A percentile compares a stretch with the other conserved stretches of the same genome.
phyloP scores from a whole-genome alignment of 2,113 vertebrate species.

The Noctilio leporinus region DNA sequence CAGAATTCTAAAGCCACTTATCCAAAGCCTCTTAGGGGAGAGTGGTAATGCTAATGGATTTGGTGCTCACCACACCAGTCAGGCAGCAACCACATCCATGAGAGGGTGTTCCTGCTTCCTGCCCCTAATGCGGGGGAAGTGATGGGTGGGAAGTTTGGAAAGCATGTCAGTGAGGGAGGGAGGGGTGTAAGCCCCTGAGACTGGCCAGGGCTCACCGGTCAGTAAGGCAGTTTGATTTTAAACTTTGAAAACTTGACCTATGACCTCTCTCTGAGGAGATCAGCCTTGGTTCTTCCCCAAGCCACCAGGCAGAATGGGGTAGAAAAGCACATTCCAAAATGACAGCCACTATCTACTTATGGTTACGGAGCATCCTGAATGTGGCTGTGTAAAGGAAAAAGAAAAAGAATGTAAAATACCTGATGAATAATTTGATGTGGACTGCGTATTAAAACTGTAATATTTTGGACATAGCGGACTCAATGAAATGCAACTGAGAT shows the following conservation, averaged over 20 bases:
- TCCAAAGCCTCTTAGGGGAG: slow-evolving; percentile 63
- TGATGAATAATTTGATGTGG: neutral
- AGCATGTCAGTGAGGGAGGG: neutral
- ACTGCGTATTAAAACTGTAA: neutral
- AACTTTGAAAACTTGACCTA: neutral
- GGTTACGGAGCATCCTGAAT: neutral
- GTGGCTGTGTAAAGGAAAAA: neutral
- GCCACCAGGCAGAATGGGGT: neutral
- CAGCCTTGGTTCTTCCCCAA: neutral
- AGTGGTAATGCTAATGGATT: slow-evolving; percentile 67
- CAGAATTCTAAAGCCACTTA: slow-evolving; percentile 67
- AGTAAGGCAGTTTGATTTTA: slow-evolving; percentile 2
- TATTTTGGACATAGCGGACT: neutral
- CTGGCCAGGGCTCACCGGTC: slow-evolving; percentile 13
- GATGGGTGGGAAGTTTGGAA: slow-evolving; percentile 62
- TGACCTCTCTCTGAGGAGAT: neutral
- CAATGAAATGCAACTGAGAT: neutral
- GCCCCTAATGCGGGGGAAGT: slow-evolving; percentile 36
- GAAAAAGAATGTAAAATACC: neutral
- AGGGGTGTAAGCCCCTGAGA: slow-evolving; percentile 10
- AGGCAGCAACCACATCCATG: slow-evolving; percentile 65
- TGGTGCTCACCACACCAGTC: slow-evolving; percentile 63
- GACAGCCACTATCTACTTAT: neutral
- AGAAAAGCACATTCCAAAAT: neutral
- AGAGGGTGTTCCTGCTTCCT: slow-evolving; percentile 57